A percentile compares a stretch with the other conserved stretches of the same genome.
phyloP scores from a whole-genome alignment of 2,797 vertebrate species.

The Schizopygopsis pylzovi region DNA sequence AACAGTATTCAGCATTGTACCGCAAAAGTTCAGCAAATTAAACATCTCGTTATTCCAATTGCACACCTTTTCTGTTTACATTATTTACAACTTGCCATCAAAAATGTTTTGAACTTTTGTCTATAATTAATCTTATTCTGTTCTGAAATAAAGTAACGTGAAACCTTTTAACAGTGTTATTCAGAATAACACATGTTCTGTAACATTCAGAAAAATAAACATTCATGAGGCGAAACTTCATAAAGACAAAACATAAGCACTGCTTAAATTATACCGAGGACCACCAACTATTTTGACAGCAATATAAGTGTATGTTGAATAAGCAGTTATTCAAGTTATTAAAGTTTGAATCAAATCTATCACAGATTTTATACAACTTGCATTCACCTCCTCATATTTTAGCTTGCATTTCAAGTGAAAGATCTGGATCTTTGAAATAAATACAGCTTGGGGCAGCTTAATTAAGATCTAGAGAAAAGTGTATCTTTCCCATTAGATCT shows the following conservation, averaged over 20 bases:
- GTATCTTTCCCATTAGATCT: neutral
- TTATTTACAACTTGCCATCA: slow-evolving; percentile 82
- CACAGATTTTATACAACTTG: neutral
- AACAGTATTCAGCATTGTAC: slow-evolving; percentile 79
- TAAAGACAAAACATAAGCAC: slow-evolving; percentile 27
- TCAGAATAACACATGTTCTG: slow-evolving; percentile 13
- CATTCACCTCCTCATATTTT: neutral
- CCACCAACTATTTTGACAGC: slow-evolving; percentile 30
- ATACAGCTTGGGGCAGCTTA: neutral
- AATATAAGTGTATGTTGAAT: slow-evolving; percentile 7
- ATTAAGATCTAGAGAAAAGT: neutral
- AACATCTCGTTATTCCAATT: slow-evolving; percentile 75
- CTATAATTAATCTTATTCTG: slow-evolving; percentile 29
- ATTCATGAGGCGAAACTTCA: slow-evolving; percentile 50
- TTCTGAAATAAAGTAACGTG: slow-evolving; percentile 41
- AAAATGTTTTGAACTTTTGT: slow-evolving; percentile 60
- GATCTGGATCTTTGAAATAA: neutral
- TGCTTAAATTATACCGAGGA: slow-evolving; percentile 26
- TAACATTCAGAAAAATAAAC: slow-evolving; percentile 53
- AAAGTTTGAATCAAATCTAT: neutral
- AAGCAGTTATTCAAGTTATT: slow-evolving; percentile 37
- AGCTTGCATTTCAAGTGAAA: neutral
- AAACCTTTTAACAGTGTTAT: slow-evolving; percentile 19
- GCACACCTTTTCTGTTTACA: slow-evolving; percentile 78
- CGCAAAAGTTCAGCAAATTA: slow-evolving; percentile 70